These are phyloP conservation scores for Saccostrea glomerata DNA, from an alignment of 1,140 invertebrate genomes.

Conservation along the genomic window DNA sequence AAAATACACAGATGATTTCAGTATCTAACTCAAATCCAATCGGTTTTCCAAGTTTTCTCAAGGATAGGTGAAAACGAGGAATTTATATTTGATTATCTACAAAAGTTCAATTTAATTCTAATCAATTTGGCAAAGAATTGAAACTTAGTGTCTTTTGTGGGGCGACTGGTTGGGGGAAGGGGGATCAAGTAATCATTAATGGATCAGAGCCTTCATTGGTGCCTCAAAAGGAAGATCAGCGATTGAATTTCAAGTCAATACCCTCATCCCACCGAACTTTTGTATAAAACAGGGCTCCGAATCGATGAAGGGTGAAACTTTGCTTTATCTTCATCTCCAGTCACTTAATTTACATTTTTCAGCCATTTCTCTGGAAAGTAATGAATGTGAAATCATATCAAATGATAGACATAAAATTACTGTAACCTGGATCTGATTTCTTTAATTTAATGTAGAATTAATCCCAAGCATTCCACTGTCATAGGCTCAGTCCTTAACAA, in stretches of 20 bases:
- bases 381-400: slow-evolving; percentile 38
- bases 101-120: slow-evolving; percentile 39
- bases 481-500: neutral
- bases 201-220: neutral
- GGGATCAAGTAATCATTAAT: neutral
- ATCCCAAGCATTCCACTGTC: slow-evolving; percentile 7
- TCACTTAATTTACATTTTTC: slow-evolving; percentile 37
- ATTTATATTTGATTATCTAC: slow-evolving; percentile 37
- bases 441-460: slow-evolving; percentile 24
- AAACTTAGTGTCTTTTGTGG: slow-evolving; percentile 25
- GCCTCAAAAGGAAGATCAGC: slow-evolving; percentile 5
- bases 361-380: slow-evolving; percentile 31
- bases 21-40: slow-evolving; percentile 3
- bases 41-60: slow-evolving; percentile 36
- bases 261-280: slow-evolving; percentile 1
- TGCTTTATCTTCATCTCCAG: slow-evolving; percentile 33
- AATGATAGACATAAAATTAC: slow-evolving; percentile 31
- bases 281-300: neutral
- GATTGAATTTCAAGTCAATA: slow-evolving; percentile 38
- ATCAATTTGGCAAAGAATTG: slow-evolving; percentile 34
- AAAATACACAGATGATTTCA: slow-evolving; percentile 23
- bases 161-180: neutral
- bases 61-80: slow-evolving; percentile 29
- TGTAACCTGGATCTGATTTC: slow-evolving; percentile 33
- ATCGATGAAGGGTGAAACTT: slow-evolving; percentile 31